A percentile compares a stretch with the other conserved stretches of the same genome.
Conservation (phyloP, 2,113 vertebrate species). For the Sakesphorus luctuosus region DNA sequence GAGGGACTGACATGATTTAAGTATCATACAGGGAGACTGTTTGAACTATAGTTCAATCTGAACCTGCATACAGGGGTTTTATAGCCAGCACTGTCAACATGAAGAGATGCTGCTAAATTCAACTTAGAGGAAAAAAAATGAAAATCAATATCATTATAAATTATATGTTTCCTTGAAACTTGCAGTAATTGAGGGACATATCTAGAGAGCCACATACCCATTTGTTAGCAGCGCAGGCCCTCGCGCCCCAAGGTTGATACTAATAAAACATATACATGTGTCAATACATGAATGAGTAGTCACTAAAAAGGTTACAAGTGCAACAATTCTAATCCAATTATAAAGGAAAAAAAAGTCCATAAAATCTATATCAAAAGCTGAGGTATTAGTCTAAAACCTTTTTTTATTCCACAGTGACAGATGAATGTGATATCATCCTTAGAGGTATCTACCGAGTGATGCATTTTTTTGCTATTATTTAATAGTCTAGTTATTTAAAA, state of each 20-base stretch:
- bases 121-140: neutral
- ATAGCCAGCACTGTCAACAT: neutral
- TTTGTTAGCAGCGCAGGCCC: neutral
- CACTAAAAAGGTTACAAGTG: conserved; percentile 41
- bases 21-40: neutral
- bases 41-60: neutral
- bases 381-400: conserved; percentile 10
- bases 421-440: neutral
- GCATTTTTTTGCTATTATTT: conserved; percentile 55
- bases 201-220: neutral
- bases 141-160: conserved; percentile 44
- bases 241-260: neutral
- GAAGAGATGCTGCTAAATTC: neutral
- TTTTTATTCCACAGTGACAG: conserved; percentile 28
- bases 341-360: neutral
- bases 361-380: conserved; percentile 39
- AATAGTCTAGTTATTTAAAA: conserved; percentile 55
- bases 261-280: neutral
- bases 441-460: neutral
- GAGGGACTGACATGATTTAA: neutral
- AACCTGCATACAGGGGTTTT: neutral
- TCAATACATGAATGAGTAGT: conserved; percentile 12
- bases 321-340: conserved; percentile 50
- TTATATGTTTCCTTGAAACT: neutral
- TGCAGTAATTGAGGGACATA: neutral